Conservation (phyloP, 2,888 invertebrate species). For the Philopedon plagiatum region DNA sequence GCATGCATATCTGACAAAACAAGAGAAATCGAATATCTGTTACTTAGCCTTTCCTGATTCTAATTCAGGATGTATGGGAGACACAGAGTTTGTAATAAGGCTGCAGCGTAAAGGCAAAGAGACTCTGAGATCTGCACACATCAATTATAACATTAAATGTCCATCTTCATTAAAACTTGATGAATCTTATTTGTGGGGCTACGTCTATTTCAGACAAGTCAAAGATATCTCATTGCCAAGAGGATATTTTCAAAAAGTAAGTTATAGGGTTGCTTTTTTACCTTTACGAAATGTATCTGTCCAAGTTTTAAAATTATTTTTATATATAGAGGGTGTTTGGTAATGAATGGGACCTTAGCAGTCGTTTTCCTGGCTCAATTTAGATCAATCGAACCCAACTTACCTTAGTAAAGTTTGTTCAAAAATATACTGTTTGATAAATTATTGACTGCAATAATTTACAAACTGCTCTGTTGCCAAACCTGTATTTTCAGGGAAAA, state of each 20-base stretch:
- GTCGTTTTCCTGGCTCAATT: no score
- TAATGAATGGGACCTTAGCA: no score
- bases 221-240: conserved; percentile 92
- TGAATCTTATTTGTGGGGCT: conserved; percentile 93
- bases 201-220: conserved; percentile 98
- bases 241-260: conserved; percentile 98
- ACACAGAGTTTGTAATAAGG: conserved; percentile 96
- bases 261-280: no score
- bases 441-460: no score
- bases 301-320: no score
- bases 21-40: conserved; percentile 94
- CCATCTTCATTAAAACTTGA: conserved; percentile 85
- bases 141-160: conserved; percentile 83
- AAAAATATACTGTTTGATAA: no score
- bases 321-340: no score
- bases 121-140: conserved; percentile 72
- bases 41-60: conserved; percentile 99
- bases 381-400: no score
- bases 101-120: conserved; percentile 78
- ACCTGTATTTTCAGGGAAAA: no score
- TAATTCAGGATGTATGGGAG: conserved; percentile 99
- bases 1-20: conserved; percentile 83
- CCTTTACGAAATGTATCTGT: no score
- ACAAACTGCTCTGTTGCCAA: no score
- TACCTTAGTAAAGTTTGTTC: no score